Evolutionary conservation across 2,888 invertebrate genomes (phyloP).

Genomic region (Nasonia oneida): DNA sequence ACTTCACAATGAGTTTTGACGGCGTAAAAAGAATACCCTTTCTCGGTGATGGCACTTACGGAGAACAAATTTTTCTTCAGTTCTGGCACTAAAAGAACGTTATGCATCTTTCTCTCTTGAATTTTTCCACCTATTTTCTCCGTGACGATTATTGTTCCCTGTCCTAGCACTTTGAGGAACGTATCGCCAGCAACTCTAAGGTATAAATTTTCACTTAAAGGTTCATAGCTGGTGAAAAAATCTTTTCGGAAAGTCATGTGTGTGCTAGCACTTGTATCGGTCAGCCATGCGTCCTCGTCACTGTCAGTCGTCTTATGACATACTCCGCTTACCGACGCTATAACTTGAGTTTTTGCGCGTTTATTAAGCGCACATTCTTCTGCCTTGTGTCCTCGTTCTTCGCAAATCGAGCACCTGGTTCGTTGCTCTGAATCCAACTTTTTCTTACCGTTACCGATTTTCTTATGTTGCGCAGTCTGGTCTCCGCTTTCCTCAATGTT

Average conservation of each 20-base stretch:
- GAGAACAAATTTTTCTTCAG: slow-evolving; percentile 46
- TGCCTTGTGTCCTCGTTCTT: not conserved
- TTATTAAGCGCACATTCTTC: not conserved
- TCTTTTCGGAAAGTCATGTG: slow-evolving; percentile 13
- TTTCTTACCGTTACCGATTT: too few relatives aligned
- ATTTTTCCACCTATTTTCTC: not conserved
- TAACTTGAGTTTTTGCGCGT: not conserved
- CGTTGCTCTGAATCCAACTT: not conserved
- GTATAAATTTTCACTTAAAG: not conserved
- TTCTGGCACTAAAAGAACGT: slow-evolving; percentile 19
- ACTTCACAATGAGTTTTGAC: slow-evolving; percentile 11
- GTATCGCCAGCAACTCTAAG: slow-evolving; percentile 11
- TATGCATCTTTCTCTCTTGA: not conserved
- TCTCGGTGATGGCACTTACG: slow-evolving; percentile 35
- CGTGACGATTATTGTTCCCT: not conserved
- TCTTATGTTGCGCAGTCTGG: too few relatives aligned
- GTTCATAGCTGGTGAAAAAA: not conserved
- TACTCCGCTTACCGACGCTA: not conserved
- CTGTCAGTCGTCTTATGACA: not conserved
- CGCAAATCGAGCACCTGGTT: not conserved
- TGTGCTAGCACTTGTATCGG: slow-evolving; percentile 11
- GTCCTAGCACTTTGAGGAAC: not conserved
- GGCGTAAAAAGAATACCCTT: slow-evolving; percentile 34
- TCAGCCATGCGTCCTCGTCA: slow-evolving; percentile 10
- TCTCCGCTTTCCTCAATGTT: too few relatives aligned